Evolutionary conservation across 2,888 invertebrate species (phyloP).

Genomic region (Acleris sparsana): DNA sequence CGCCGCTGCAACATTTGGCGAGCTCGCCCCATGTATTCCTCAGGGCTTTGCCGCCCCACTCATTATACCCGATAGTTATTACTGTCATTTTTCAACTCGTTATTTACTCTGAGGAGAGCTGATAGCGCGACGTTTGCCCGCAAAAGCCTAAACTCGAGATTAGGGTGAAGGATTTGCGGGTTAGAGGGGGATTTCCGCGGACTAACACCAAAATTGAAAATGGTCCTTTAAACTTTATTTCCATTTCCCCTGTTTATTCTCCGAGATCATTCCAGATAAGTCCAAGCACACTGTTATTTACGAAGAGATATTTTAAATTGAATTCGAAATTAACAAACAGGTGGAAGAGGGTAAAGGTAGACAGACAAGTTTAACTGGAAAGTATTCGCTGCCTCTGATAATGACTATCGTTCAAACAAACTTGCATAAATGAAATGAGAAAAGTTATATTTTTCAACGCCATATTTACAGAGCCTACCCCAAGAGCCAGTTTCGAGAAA

Average conservation of each 20-base stretch:
- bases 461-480: constrained; percentile 37
- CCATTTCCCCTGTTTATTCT: constrained; percentile 50
- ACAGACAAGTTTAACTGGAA: constrained; percentile 2
- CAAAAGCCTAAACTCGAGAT: constrained; percentile 70
- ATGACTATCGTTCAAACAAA: constrained; percentile 25
- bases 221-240: constrained; percentile 64
- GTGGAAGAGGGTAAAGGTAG: constrained; percentile 21
- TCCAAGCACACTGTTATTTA: constrained; percentile 45
- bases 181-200: constrained; percentile 62
- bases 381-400: constrained; percentile 21
- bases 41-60: constrained; percentile 79
- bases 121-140: constrained; percentile 80
- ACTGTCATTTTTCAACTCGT: constrained; percentile 84
- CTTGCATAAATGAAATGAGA: constrained; percentile 37
- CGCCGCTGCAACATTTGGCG: constrained; percentile 75
- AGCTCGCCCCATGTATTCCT: constrained; percentile 76
- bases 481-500: constrained; percentile 45
- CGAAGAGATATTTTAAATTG: constrained; percentile 34
- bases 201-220: constrained; percentile 77
- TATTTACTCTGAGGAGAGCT: constrained; percentile 81
- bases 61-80: constrained; percentile 82
- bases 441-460: constrained; percentile 41
- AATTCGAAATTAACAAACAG: constrained; percentile 36
- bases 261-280: constrained; percentile 47
- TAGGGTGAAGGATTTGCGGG: constrained; percentile 69